Evolutionary conservation across 2,797 vertebrate genomes (phyloP), one percentile per base, ranked within the genome.

Genomic region (Lepus townsendii): DNA sequence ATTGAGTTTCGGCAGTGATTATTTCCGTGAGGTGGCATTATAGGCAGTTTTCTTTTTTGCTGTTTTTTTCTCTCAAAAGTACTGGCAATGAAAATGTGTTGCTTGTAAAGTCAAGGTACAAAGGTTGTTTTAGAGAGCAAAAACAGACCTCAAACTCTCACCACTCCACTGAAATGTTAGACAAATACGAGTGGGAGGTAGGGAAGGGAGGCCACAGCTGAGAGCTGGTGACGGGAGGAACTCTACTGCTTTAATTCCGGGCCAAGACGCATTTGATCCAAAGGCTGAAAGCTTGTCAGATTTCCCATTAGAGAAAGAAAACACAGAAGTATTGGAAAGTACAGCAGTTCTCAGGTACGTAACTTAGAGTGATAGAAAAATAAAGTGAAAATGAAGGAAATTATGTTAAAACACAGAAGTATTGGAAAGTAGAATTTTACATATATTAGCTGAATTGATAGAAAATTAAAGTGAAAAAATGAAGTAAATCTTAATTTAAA

Each of bases 401-500:
- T 69, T 54, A 38, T n/a, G 9, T 66, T 30, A 76, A 62, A 83
- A 66, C 73, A 47, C 10, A 66, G 35, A 7, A 52, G 19, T 57
- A 90, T 11, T 97, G 73, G 82, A 76, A 90, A 60, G 8, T 47
- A 20, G 6, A 57, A 47, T 96, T 87, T 90, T 57, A 87, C 65
- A 30, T 60, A 75, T 47, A 32, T 91, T 88, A 80, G 32, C 76
- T 93, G 6, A 32, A 50, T 73, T 91, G 71, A 75, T 50, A 68
- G 73, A 80, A 96, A 93, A 73, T 27, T 83, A 68, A 75, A 68
- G 83, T 86, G 60, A 90, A 87, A 84, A 90, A 63, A 84, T 62
- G 19, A 63, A 78, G 57, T 91, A 68, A 72, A 50, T 63, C 26
- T 84, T 42, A n/a, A 80, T 20, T 52, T 90, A 38, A 57, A 71